These are phyloP conservation scores for Jacana jacana DNA, from an alignment of 2,113 vertebrate species.

Conservation along the genomic window DNA sequence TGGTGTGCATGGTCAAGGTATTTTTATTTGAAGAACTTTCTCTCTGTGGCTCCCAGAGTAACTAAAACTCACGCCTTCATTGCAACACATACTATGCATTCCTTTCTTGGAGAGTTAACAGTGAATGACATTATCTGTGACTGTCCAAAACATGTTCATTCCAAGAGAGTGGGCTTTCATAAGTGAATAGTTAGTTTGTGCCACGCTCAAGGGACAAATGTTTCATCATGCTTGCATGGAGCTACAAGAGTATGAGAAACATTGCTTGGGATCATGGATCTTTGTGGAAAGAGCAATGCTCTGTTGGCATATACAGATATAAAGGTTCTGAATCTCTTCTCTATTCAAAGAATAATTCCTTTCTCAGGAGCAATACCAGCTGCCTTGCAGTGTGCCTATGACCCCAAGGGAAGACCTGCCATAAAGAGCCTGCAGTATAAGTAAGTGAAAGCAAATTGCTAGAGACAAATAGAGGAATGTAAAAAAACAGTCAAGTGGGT, in stretches of 20 bases:
- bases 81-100: not conserved
- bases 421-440: not conserved
- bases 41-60: not conserved
- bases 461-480: not conserved
- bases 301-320: not conserved
- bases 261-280: not conserved
- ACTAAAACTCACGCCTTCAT: not conserved
- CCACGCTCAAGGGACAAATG: not conserved
- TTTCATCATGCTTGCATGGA: not conserved
- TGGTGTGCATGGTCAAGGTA: not conserved
- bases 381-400: not conserved
- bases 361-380: not conserved
- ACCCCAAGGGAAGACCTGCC: not conserved
- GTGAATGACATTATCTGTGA: not conserved
- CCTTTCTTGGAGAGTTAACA: slow-evolving; percentile 10
- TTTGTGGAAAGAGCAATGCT: not conserved
- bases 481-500: not conserved
- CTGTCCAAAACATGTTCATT: not conserved
- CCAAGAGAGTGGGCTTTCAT: not conserved
- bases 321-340: not conserved
- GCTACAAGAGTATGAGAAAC: not conserved
- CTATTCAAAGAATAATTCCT: not conserved
- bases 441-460: not conserved
- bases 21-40: slow-evolving; percentile 7
- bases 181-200: not conserved